Conservation (phyloP, 1,140 invertebrate genomes). For the Oscheius sp. region DNA sequence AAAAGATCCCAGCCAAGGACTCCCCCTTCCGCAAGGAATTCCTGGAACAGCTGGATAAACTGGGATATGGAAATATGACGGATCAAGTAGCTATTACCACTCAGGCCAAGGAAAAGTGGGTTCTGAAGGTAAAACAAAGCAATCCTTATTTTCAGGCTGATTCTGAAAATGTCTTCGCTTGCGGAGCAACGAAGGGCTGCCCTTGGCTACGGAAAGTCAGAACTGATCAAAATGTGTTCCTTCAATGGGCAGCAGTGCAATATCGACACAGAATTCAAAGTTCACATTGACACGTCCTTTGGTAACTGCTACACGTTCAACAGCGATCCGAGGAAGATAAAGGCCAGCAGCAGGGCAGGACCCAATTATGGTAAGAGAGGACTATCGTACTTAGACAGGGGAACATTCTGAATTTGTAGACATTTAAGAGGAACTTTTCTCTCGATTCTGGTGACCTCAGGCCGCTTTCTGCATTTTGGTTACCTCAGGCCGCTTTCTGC, state of each 20-base stretch:
- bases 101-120: slow-evolving; percentile 40
- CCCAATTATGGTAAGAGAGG: slow-evolving; percentile 55
- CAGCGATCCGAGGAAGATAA: slow-evolving; percentile 26
- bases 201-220: slow-evolving; percentile 56
- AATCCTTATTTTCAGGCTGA: slow-evolving; percentile 38
- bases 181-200: slow-evolving; percentile 51
- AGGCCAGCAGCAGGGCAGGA: slow-evolving; percentile 47
- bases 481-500: too few species aligned
- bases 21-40: slow-evolving; percentile 49
- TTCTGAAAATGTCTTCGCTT: slow-evolving; percentile 56
- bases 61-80: slow-evolving; percentile 40
- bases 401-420: too few species aligned
- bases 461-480: too few species aligned
- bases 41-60: slow-evolving; percentile 35
- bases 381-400: too few species aligned
- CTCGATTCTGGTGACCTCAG: too few species aligned
- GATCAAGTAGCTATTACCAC: slow-evolving; percentile 47
- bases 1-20: slow-evolving; percentile 54
- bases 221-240: slow-evolving; percentile 60
- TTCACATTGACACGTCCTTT: slow-evolving; percentile 54
- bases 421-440: too few species aligned
- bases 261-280: slow-evolving; percentile 53
- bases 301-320: slow-evolving; percentile 59
- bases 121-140: background rate
- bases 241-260: slow-evolving; percentile 57